Evolutionary conservation across 2,888 invertebrate genomes (phyloP).

Genomic region (Eilema griseolum): DNA sequence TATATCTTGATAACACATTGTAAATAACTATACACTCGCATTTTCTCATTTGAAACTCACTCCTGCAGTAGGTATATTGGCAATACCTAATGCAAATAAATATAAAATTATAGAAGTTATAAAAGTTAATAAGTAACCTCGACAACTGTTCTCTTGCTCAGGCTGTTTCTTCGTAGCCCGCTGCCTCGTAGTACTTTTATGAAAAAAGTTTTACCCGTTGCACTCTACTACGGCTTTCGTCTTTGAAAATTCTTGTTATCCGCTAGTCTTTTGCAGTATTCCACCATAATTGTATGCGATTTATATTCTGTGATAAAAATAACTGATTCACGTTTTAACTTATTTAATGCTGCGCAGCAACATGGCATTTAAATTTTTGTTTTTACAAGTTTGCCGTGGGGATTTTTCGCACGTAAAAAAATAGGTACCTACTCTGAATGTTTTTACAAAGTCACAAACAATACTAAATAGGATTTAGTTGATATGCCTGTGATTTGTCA

Average conservation of each 20-base stretch:
- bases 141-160: constrained; percentile 77
- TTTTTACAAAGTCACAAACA: no score
- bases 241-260: constrained; percentile 65
- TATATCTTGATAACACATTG: no score
- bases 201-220: constrained; percentile 82
- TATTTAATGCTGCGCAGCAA: not conserved
- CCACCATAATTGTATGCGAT: constrained; percentile 16
- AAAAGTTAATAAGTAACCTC: constrained; percentile 81
- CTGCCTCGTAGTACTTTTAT: constrained; percentile 81
- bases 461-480: no score
- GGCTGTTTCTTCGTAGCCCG: constrained; percentile 73
- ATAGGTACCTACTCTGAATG: no score
- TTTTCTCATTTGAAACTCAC: constrained; percentile 10
- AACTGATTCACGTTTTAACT: not conserved
- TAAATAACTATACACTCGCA: not conserved
- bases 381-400: no score
- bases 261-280: constrained; percentile 51
- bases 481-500: no score
- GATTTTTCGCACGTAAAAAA: no score
- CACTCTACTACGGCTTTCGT: constrained; percentile 67
- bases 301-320: constrained; percentile 6
- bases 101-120: constrained; percentile 72
- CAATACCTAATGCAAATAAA: constrained; percentile 59
- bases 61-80: constrained; percentile 27
- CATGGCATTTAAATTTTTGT: not conserved